Percentiles rank a stretch among this genome's conserved stretches.
Conservation (phyloP, 2,113 vertebrate species). For the Sinocyclocheilus anshuiensis region DNA sequence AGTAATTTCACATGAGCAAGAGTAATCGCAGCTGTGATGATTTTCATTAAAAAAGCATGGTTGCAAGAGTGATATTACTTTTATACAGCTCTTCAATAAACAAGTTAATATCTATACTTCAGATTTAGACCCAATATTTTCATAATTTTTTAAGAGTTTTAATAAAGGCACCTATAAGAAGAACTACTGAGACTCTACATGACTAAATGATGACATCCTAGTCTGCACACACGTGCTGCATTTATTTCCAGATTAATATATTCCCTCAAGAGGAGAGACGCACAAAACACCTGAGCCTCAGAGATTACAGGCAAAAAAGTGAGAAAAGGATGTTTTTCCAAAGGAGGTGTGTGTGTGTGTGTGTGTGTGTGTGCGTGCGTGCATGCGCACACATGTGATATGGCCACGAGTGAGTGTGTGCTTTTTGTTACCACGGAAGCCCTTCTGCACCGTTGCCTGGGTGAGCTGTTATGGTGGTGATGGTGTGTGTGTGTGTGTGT, state of each 20-base stretch:
- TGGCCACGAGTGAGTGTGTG: not conserved
- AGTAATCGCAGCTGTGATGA: not conserved
- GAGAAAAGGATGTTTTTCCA: slow-evolving; percentile 62
- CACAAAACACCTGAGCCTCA: slow-evolving; percentile 30
- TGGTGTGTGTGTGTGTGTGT: slow-evolving; percentile 68
- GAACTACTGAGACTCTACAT: not conserved
- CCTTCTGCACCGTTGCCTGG: slow-evolving; percentile 66
- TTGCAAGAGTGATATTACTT: no score
- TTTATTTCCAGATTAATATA: slow-evolving; percentile 1
- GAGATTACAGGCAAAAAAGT: slow-evolving; percentile 62
- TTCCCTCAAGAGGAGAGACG: not conserved
- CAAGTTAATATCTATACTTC: no score
- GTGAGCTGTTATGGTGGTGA: slow-evolving; percentile 68
- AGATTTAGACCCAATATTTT: no score
- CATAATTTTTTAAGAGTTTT: not conserved
- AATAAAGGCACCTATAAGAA: not conserved
- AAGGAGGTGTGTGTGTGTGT: slow-evolving; percentile 6
- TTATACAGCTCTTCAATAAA: no score
- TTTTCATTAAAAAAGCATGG: not conserved
- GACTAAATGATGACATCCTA: slow-evolving; percentile 19
- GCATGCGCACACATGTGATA: not conserved
- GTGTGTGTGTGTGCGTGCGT: not conserved
- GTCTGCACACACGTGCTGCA: not conserved
- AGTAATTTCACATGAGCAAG: not conserved
- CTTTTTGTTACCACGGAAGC: slow-evolving; percentile 53